Evolutionary conservation across 2,113 vertebrate genomes (phyloP).

Genomic region (Sphaerodactylus townsendi): DNA sequence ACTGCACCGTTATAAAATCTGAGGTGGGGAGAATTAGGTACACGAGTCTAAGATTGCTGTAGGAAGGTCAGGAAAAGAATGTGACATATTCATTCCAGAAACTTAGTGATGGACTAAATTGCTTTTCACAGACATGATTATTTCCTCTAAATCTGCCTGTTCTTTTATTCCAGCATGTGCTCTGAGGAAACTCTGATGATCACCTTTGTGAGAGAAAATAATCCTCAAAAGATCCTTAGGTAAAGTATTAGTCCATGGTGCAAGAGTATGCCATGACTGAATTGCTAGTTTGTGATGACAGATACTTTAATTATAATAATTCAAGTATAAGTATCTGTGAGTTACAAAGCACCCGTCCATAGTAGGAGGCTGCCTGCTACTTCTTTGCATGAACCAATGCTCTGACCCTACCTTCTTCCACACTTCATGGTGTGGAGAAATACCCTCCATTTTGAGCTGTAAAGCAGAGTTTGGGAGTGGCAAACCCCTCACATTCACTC

Average conservation of each 20-base stretch:
- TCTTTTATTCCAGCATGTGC: conserved; percentile 72
- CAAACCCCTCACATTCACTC: too few relatives aligned
- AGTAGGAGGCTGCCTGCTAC: not conserved
- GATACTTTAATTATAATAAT: not conserved
- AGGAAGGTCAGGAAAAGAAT: not conserved
- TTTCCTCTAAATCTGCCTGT: fast-evolving
- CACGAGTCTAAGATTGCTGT: not conserved
- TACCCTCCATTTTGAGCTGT: too few relatives aligned
- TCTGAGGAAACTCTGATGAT: conserved; percentile 73
- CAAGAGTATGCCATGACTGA: not conserved
- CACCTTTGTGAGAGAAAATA: conserved; percentile 61
- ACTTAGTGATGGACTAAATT: not conserved
- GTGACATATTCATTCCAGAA: not conserved
- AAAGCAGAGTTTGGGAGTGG: too few relatives aligned
- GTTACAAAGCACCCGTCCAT: too few relatives aligned
- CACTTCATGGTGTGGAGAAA: too few relatives aligned
- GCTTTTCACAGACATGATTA: not conserved
- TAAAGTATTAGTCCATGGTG: conserved; percentile 54
- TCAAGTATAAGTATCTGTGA: too few relatives aligned
- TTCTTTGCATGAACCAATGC: too few relatives aligned
- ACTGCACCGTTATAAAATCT: too few relatives aligned
- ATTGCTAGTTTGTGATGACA: not conserved
- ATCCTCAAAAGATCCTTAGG: conserved; percentile 75
- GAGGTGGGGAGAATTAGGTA: too few relatives aligned
- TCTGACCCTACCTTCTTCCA: too few relatives aligned